Evolutionary conservation across 92 coral and sea anemone species (phyloP).

Genomic region (Epizoanthus scotinus): DNA sequence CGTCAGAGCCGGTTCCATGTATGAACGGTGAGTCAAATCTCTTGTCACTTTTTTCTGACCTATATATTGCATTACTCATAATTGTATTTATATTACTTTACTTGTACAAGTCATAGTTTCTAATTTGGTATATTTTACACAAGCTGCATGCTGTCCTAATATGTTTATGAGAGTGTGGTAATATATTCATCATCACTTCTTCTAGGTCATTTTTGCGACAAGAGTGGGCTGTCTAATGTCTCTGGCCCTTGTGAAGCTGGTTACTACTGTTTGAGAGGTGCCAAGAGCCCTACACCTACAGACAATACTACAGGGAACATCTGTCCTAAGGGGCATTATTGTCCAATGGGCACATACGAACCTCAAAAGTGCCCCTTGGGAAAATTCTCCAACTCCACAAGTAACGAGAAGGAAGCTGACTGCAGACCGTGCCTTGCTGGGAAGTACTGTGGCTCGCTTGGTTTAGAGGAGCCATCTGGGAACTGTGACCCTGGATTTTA

Average conservation of each 20-base stretch:
- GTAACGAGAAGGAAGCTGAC: constrained; percentile 69
- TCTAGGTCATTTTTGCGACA: constrained; percentile 84
- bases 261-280: constrained; percentile 83
- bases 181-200: not conserved
- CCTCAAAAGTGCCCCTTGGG: constrained; percentile 92
- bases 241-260: constrained; percentile 94
- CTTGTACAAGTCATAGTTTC: too few species aligned
- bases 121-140: not conserved
- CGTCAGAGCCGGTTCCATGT: constrained; percentile 86
- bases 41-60: not conserved
- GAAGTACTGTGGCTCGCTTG: constrained; percentile 81
- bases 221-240: constrained; percentile 69
- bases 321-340: constrained; percentile 86
- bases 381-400: constrained; percentile 79
- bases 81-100: not conserved
- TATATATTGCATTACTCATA: not conserved
- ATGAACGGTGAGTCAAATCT: constrained; percentile 64
- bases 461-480: constrained; percentile 78
- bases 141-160: too few species aligned
- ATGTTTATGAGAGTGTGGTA: not conserved
- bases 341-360: constrained; percentile 82
- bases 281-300: constrained; percentile 76
- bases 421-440: constrained; percentile 89
- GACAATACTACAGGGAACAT: constrained; percentile 89
- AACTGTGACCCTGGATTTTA: constrained; percentile 86